A percentile compares a stretch with the other conserved stretches of the same genome.
Conservation (phyloP, 2,113 vertebrate genomes). For the Myotis yumanensis region DNA sequence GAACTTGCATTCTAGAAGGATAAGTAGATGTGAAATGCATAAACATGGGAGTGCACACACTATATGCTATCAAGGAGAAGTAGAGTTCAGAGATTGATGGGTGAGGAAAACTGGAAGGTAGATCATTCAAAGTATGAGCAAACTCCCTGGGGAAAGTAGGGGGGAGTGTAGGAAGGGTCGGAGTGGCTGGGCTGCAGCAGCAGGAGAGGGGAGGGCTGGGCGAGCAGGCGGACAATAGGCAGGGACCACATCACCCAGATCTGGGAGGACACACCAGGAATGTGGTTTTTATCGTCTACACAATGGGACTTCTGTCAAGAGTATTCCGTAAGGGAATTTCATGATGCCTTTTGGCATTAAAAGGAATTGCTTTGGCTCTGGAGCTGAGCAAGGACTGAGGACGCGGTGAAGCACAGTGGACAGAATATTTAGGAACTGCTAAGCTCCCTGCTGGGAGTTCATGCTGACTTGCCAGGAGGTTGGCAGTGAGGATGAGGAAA, state of each 20-base stretch:
- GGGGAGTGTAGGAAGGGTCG: not conserved
- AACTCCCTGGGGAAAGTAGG: not conserved
- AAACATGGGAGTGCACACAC: not conserved
- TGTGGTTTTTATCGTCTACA: not conserved
- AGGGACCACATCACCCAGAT: too few relatives aligned
- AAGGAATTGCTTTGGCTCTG: not conserved
- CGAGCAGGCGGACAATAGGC: not conserved
- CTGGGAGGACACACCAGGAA: not conserved
- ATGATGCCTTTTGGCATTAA: not conserved
- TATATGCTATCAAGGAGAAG: not conserved
- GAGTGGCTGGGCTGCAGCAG: not conserved
- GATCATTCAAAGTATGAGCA: not conserved
- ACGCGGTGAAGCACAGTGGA: not conserved
- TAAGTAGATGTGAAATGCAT: not conserved
- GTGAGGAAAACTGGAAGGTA: not conserved
- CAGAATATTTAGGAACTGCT: not conserved
- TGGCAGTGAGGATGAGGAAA: not conserved
- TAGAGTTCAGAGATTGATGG: not conserved
- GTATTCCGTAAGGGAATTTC: not conserved
- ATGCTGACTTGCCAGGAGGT: not conserved
- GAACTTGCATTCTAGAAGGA: not conserved
- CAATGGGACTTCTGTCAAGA: not conserved
- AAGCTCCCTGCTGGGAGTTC: not conserved
- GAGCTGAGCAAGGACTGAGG: not conserved
- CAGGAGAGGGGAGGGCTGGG: not conserved